A percentile compares a stretch with the other conserved stretches of the same genome.
Evolutionary conservation across 2,888 invertebrate genomes (phyloP).

Genomic region (Unio pictorum): DNA sequence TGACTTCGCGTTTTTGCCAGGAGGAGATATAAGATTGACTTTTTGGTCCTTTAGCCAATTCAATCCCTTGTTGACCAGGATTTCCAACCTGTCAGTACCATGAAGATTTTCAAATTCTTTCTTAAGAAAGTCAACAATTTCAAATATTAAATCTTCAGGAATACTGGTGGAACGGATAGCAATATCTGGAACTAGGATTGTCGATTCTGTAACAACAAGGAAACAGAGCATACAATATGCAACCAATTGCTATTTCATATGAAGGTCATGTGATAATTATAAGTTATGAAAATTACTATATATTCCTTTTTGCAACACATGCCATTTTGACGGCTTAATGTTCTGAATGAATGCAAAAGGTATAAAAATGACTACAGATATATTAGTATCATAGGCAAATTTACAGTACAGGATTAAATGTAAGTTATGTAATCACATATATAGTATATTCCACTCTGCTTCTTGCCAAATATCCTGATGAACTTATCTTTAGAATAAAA

Average conservation of each 20-base stretch:
- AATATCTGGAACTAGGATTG: slow-evolving; percentile 45
- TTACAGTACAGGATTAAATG: too few species aligned
- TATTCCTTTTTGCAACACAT: too few species aligned
- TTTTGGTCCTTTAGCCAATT: slow-evolving; percentile 31
- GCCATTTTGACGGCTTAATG: too few species aligned
- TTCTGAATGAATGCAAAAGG: too few species aligned
- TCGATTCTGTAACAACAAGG: slow-evolving; percentile 43
- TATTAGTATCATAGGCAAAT: too few species aligned
- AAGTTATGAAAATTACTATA: not conserved
- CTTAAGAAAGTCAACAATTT: slow-evolving; percentile 34
- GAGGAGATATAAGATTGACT: slow-evolving; percentile 24
- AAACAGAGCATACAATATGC: not conserved
- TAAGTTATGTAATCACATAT: too few species aligned
- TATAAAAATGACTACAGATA: too few species aligned
- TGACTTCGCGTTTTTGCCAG: slow-evolving; percentile 18
- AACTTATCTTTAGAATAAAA: too few species aligned
- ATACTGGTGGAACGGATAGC: slow-evolving; percentile 45
- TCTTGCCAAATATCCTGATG: too few species aligned
- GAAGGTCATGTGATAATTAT: not conserved
- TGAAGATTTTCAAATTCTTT: slow-evolving; percentile 25
- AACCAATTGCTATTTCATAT: not conserved
- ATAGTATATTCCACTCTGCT: too few species aligned
- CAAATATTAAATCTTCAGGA: slow-evolving; percentile 32
- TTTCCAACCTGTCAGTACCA: slow-evolving; percentile 16
- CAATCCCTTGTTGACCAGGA: slow-evolving; percentile 17